Base-by-base conservation (phyloP, 2,113 vertebrate genomes). In the Rutilus rutilus region DNA sequence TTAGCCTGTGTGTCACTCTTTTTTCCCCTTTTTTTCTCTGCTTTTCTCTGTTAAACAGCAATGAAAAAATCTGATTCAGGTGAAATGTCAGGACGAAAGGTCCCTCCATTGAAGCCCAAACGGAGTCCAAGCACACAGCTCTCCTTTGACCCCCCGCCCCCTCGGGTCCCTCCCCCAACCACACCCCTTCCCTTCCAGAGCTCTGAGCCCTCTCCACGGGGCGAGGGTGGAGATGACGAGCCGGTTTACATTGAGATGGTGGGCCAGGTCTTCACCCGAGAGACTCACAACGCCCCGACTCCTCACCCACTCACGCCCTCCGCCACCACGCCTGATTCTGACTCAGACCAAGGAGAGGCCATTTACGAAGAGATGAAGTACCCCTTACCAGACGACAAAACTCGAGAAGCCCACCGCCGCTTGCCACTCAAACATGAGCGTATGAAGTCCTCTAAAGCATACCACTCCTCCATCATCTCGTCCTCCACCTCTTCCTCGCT, bases 311-410 rank as follows among this genome's bases (percentile, higher is more conserved):
- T 93, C 82, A 89, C 92, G 5, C 93, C 94, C 0, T 93, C 93
- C 57, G 91, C 90, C 89, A 94, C 95, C 64, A 96, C 96, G 4
- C 94, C 95, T 0, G 97, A 97, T 85, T 97, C 96, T 0, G 97
- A 98, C 91, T 97, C 96, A 0, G 97, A 97, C 85, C 96, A 96
- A 92, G 96, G 96, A 1, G 97, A 97, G 92, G 97, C 97, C 67
- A 98, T 98, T 75, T 98, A 98, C 0, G 97, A 97, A 89, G 97
- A 98, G 92, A 98, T 98, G 97, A 97, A 97, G 87, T 97, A 97
- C 86, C 96, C 96, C 0, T 92, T 93, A 81, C 92, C 94, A 0
- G 96, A 97, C 67, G 94, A 97, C 87, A 45, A 84, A 0, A 59
- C 71, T 8, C 86, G 86, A 36, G 90, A 90, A 57, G 91, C 91